Conservation (phyloP, 2,113 vertebrate genomes). For the Athene noctua region DNA sequence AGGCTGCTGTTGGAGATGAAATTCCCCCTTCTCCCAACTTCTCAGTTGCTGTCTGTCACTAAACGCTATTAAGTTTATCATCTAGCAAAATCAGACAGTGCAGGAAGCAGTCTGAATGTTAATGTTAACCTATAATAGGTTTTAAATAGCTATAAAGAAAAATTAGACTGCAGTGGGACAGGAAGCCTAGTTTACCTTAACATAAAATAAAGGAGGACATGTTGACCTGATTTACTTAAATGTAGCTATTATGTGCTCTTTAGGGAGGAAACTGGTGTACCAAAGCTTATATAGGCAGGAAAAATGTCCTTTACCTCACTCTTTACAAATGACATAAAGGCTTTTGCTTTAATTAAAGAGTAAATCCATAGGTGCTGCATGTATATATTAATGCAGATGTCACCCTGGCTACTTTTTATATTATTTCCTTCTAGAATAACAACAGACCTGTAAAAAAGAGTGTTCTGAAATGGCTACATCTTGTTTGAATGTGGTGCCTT, state of each 20-base stretch:
- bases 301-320: constrained; percentile 36
- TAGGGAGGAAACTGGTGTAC: constrained; percentile 42
- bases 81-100: constrained; percentile 48
- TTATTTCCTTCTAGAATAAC: neutral
- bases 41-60: constrained; percentile 32
- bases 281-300: constrained; percentile 36
- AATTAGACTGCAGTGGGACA: constrained; percentile 22
- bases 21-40: neutral
- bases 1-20: constrained; percentile 1
- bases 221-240: constrained; percentile 59
- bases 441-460: neutral
- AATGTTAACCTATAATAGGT: constrained; percentile 36
- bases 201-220: constrained; percentile 48
- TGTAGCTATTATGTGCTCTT: constrained; percentile 48
- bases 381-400: constrained; percentile 6
- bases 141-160: constrained; percentile 56
- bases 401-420: neutral
- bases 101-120: constrained; percentile 51
- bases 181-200: constrained; percentile 62
- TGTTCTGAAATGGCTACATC: neutral
- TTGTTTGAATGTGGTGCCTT: neutral
- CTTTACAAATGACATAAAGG: constrained; percentile 4
- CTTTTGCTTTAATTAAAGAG: constrained; percentile 27
- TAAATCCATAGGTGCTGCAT: neutral
- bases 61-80: constrained; percentile 52